A percentile compares a stretch with the other conserved stretches of the same genome.
These are phyloP conservation scores for Pseudonaja textilis DNA, from an alignment of 2,113 vertebrate genomes.

Conservation along the genomic window DNA sequence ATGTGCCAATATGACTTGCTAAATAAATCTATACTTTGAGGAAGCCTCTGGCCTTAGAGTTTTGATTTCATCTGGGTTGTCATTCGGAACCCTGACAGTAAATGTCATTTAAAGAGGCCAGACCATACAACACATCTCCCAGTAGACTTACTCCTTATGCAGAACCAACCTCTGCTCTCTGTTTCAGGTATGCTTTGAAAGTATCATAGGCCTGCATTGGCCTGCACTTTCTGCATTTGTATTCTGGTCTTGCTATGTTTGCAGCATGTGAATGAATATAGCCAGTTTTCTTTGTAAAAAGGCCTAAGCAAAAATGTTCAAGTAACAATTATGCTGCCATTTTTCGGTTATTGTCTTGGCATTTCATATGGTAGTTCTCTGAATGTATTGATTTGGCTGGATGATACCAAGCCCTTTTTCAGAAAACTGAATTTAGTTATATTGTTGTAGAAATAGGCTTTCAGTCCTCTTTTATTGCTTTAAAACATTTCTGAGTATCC, in stretches of 20 bases:
- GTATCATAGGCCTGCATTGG: background rate
- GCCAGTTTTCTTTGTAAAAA: background rate
- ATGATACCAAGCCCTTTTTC: background rate
- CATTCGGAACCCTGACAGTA: no score
- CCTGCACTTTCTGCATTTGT: background rate
- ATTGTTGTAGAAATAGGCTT: background rate
- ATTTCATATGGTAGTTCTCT: background rate
- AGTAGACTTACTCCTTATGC: background rate
- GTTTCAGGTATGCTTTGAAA: background rate
- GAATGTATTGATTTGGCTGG: background rate
- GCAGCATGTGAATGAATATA: background rate
- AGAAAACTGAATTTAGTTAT: background rate
- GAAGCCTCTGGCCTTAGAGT: no score
- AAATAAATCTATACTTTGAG: no score
- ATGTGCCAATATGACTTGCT: no score
- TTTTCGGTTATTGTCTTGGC: background rate
- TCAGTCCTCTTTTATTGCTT: background rate
- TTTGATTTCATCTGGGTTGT: no score
- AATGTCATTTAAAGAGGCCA: background rate
- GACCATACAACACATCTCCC: no score
- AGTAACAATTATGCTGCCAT: background rate
- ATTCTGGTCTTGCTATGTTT: background rate
- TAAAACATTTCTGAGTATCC: background rate
- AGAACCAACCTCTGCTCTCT: background rate
- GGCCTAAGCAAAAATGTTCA: background rate